phyloP scores from a whole-genome alignment of 2,113 vertebrate species.

The Calyptommatus sinebrachiatus region DNA sequence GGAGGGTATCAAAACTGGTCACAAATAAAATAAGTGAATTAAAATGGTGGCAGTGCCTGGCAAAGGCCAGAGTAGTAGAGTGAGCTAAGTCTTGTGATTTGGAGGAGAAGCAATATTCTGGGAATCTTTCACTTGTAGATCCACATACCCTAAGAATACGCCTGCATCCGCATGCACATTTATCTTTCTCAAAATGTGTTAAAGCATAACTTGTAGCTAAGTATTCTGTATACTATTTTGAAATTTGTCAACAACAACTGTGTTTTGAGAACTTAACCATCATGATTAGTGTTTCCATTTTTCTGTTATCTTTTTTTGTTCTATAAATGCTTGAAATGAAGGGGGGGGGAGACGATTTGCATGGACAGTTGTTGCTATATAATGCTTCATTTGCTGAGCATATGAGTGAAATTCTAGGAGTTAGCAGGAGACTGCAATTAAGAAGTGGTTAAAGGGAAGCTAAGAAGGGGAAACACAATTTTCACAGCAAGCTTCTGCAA shows the following conservation, averaged over 20 bases:
- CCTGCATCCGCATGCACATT: neutral
- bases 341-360: neutral
- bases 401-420: neutral
- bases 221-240: neutral
- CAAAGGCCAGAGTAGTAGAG: no score
- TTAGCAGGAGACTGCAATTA: constrained; percentile 1
- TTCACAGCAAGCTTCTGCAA: neutral
- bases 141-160: no score
- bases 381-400: accelerated
- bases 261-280: neutral
- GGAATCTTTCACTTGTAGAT: no score
- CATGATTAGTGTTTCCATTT: neutral
- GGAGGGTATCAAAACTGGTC: no score
- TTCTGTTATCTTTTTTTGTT: no score
- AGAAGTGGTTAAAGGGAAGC: neutral
- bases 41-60: no score
- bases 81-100: no score
- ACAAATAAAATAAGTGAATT: no score
- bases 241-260: neutral
- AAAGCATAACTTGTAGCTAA: no score
- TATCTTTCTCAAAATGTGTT: neutral
- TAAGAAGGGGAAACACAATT: neutral
- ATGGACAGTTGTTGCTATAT: neutral
- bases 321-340: neutral
- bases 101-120: no score